Base-by-base conservation (phyloP, 2,113 vertebrate genomes). In the Oreochromis aureus region DNA sequence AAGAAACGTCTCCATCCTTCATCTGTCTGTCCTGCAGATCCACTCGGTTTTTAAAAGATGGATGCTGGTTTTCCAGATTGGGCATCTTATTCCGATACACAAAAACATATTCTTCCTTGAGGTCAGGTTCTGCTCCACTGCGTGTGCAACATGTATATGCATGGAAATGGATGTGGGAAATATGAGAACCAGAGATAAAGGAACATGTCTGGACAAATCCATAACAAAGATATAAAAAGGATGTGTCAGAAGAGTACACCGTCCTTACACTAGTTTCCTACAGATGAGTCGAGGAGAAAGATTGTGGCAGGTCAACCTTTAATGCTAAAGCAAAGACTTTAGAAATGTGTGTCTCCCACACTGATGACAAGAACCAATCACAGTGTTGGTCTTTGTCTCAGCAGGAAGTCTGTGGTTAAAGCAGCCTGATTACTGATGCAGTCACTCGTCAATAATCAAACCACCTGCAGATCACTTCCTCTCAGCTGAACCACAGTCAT, bases 221-320 rank as follows among this genome's bases (percentile, higher is more conserved):
- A 61, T 18, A 0, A 61, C 9, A 34, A 34, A 61, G 30, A 34
- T 19, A 19, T 0, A 19, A 3, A 6, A 61, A 34, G 58, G 58
- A 19, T 6, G 58, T 4, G 58, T 61, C 3, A 61, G 58, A 61
- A 61, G 58, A 61, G 1, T 32, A 32, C 58, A 61, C 0, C 24
- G 3, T 18, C 30, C 0, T 61, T 61, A 16, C 16, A 18, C 30
- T 34, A 34, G 16, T 34, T 61, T 61, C 58, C 16, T 61, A 30
- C 30, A 0, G 58, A 61, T 61, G 58, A 61, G 58, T 10, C 2
- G 0, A 0, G 58, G 58, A 61, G 58, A 61, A 34, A 34, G 30
- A 61, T 61, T 34, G 0, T 10, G 16, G 30, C 58, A 61, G 58
- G 58, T 61, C 58, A 34, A 61, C 1, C 58, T 0, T 61, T 61